These are phyloP conservation scores for Oegoconia quadripuncta DNA, from an alignment of 2,888 invertebrate genomes.

Conservation along the genomic window DNA sequence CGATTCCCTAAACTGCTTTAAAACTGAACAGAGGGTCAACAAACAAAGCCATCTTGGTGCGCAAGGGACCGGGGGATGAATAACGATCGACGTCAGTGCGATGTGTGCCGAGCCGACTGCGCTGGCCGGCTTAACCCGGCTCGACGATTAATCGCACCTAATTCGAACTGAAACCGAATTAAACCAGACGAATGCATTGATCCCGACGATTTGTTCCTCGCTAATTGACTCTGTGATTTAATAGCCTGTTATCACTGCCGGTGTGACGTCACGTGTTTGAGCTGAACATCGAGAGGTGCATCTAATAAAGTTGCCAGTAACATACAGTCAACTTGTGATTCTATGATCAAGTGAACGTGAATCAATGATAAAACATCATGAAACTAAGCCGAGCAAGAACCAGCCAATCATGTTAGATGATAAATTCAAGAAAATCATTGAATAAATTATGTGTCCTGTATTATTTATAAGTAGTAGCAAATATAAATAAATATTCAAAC, in stretches of 20 bases:
- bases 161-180: slow-evolving; percentile 76
- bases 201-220: slow-evolving; percentile 73
- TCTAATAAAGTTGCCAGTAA: background rate
- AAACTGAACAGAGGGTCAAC: slow-evolving; percentile 36
- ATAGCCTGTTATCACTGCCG: slow-evolving; percentile 17
- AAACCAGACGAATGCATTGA: slow-evolving; percentile 76
- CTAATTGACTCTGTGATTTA: slow-evolving; percentile 58
- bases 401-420: no score
- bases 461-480: no score
- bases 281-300: background rate
- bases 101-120: slow-evolving; percentile 65
- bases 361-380: no score
- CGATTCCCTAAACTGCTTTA: background rate
- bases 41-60: slow-evolving; percentile 58
- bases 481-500: no score
- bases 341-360: no score
- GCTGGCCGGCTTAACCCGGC: slow-evolving; percentile 62
- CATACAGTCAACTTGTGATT: background rate
- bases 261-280: slow-evolving; percentile 18
- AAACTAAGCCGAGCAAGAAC: no score
- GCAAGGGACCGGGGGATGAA: slow-evolving; percentile 65
- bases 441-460: no score
- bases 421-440: no score
- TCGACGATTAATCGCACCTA: slow-evolving; percentile 74
- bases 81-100: slow-evolving; percentile 74